Evolutionary conservation across 2,888 invertebrate genomes (phyloP), one percentile per base, ranked within the genome.

Genomic region (Iselma pallidipennis): DNA sequence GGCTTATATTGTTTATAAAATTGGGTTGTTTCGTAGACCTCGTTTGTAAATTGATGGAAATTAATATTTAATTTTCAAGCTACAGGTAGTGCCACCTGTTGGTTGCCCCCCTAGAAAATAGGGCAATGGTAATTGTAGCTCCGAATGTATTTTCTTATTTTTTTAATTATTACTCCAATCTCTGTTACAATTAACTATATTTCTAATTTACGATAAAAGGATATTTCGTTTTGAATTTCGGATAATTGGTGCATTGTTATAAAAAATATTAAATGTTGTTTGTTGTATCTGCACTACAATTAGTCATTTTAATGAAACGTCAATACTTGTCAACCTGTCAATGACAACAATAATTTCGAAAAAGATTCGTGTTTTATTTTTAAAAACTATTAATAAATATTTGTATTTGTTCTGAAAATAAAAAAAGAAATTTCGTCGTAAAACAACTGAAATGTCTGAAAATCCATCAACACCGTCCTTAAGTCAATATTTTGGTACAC

Each of bases 401-500:
- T 26, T 16, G 29, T 29, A 10, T 50, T 50, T 26, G 7, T 26
- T n/a, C 25, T 14, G 5, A 6, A n/a, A n/a, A n/a, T n/a, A n/a
- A n/a, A n/a, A n/a, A n/a, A 21, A 42, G 42, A 42, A 42, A 42
- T 42, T 42, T 42, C 42, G 42, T 10, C 42, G 42, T 42, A 6
- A 29, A 51, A 12, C 51, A 31, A 1, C 26, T 9, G 31, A 28
- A 48, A 74, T 74, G 74, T 69, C 71, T 9, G 83, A 84, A 76
- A 83, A 82, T 71, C 42, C 19, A 42, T 82, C 83, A 71, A 82
- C 83, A 71, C 85, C 86, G 59, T 83, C 83, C 58, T 78, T 87
- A 67, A 86, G 85, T 76, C 85, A 86, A 76, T 87, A 87, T 79
- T 87, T 87, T 75, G 84, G 83, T 42, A 55, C 71, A 48, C 37